phyloP scores from a whole-genome alignment of 2,888 invertebrate species.

The Eupithecia exiguata region DNA sequence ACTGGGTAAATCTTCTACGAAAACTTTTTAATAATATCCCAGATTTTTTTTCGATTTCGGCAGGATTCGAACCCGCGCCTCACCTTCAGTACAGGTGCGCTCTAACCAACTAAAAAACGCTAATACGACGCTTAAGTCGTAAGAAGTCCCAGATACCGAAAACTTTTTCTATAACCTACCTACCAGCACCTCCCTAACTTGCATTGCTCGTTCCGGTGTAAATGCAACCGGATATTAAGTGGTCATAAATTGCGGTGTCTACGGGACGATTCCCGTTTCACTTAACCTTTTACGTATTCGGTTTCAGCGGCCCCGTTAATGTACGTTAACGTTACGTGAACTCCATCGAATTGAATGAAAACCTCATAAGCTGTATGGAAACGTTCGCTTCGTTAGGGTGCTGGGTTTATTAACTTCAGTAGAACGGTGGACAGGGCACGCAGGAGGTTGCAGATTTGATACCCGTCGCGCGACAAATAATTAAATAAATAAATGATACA shows the following conservation, averaged over 20 bases:
- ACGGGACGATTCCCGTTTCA: constrained; percentile 63
- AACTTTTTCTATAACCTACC: too few species aligned
- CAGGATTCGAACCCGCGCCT: too few species aligned
- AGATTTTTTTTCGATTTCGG: too few species aligned
- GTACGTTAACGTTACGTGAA: constrained; percentile 35
- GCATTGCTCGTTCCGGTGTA: constrained; percentile 34
- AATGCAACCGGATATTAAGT: constrained; percentile 58
- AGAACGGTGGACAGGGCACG: neutral
- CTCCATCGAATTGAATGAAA: constrained; percentile 11
- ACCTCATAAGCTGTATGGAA: constrained; percentile 35
- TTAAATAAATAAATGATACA: too few species aligned
- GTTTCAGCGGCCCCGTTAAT: constrained; percentile 47
- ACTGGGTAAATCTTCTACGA: too few species aligned
- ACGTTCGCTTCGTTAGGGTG: constrained; percentile 22
- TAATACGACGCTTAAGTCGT: too few species aligned
- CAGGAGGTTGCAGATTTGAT: neutral
- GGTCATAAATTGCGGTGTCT: constrained; percentile 62
- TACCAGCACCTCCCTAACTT: neutral
- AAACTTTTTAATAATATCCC: too few species aligned
- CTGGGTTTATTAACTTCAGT: neutral
- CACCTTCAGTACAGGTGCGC: too few species aligned
- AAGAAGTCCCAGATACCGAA: too few species aligned
- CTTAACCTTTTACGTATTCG: constrained; percentile 61
- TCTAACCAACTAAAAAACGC: too few species aligned
- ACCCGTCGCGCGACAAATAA: neutral